Base-by-base conservation (phyloP, 2,888 invertebrate genomes). In the Furcula furcula region DNA sequence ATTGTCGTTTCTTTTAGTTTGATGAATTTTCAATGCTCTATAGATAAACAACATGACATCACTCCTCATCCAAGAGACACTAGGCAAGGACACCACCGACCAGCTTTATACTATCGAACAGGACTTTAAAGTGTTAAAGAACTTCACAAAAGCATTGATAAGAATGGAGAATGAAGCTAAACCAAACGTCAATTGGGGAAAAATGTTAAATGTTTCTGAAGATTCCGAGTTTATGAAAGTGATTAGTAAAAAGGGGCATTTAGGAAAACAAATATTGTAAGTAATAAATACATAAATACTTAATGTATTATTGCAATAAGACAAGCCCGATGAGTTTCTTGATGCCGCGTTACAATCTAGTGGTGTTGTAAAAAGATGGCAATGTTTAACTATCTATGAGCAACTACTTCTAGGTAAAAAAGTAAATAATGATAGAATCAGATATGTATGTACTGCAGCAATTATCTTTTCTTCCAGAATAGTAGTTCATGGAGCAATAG, bases 31-130 rank as follows among this genome's bases (percentile, higher is more conserved):
- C 2, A 7, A 19, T 18, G 9, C 16, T 19, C 67, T 62, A 7
- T 52, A 89, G 89, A 88, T 89, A 34, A 88, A 89, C 42, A 63
- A 65, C 21, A 85, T 89, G 76, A 87, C 89, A 0, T 81, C 84
- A 0, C 56, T 89, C 1, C 59, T 88, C 0, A 73, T 89, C 10
- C 75, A 84, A 62, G 81, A 88, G 42, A 84, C 86, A 0, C 40
- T 89, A 0, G 87, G 88, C n/a, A 82, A 76, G 37, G 84, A 86
- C 34, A 76, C 74, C 0, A 70, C 59, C n/a, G 59, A 61, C 1
- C 71, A 77, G 31, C 62, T 89, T 0, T 86, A 89, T 38, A 59
- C 69, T 0, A 61, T 87, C 4, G 79, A 84, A 1, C 65, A 78
- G 27, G 76, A 76, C 36, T 76, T 88, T 26, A 50, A 72, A 21